These are phyloP conservation scores for Euwallacea similis DNA, from an alignment of 1,140 invertebrate species.

Conservation along the genomic window DNA sequence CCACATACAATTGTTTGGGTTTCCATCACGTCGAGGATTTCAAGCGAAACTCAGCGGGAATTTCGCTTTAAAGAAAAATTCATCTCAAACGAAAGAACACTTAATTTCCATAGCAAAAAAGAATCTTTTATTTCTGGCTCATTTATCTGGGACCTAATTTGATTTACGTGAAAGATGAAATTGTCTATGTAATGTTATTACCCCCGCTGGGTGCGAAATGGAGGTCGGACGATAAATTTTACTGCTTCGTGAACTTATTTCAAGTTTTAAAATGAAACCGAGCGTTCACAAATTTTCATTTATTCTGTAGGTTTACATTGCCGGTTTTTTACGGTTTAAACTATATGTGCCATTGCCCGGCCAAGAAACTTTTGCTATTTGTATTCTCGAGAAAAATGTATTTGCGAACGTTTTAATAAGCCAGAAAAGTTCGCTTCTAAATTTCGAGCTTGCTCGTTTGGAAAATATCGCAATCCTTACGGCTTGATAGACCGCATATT, in stretches of 20 bases:
- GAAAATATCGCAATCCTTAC: too few species aligned
- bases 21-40: too few species aligned
- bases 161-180: constrained; percentile 22
- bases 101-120: not conserved
- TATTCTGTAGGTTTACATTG: not conserved
- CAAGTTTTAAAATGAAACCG: constrained; percentile 12
- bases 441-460: too few species aligned
- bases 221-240: constrained; percentile 10
- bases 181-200: constrained; percentile 22
- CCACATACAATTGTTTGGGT: too few species aligned
- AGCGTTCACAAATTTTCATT: constrained; percentile 7
- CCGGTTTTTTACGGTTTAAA: constrained; percentile 1
- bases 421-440: too few species aligned
- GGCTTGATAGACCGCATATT: too few species aligned
- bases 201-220: constrained; percentile 14
- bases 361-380: not conserved
- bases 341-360: not conserved
- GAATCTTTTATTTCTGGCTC: constrained; percentile 5
- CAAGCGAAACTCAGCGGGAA: too few species aligned
- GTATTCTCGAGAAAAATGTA: not conserved
- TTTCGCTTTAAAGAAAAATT: too few species aligned
- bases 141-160: constrained; percentile 7
- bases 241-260: constrained; percentile 10
- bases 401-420: too few species aligned
- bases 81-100: too few species aligned